Percentiles rank a stretch among this genome's conserved stretches.
phyloP scores from a whole-genome alignment of 1,140 invertebrate species.

The Callitettix versicolor region DNA sequence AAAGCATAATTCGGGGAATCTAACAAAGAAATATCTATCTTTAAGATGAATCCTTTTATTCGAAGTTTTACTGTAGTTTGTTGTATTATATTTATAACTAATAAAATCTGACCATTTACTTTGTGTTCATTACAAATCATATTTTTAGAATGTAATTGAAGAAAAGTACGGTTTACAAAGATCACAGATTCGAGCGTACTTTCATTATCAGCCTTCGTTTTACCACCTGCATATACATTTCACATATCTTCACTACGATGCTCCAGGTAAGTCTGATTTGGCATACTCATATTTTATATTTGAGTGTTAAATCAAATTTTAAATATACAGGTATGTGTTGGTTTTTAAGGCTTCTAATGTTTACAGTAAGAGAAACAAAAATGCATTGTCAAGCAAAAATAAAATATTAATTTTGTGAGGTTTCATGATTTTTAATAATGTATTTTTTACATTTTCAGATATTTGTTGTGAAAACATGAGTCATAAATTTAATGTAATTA shows the following conservation, averaged over 20 bases:
- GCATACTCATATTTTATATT: too few relatives aligned
- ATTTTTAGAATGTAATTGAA: constrained; percentile 55
- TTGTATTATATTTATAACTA: background rate
- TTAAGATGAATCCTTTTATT: too few relatives aligned
- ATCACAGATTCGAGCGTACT: constrained; percentile 68
- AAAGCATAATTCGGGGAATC: too few relatives aligned
- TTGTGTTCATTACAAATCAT: background rate
- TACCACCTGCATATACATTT: constrained; percentile 96
- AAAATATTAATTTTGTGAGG: constrained; percentile 9
- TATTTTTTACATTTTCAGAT: too few relatives aligned
- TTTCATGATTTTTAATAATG: constrained; percentile 12
- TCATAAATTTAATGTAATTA: too few relatives aligned
- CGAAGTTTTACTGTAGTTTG: background rate
- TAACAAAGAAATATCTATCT: too few relatives aligned
- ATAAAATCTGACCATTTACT: background rate
- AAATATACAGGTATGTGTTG: too few relatives aligned
- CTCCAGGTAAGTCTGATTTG: constrained; percentile 51
- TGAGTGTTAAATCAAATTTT: constrained; percentile 3
- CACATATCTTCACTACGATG: constrained; percentile 68
- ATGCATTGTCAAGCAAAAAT: constrained; percentile 13
- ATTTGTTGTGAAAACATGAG: too few relatives aligned
- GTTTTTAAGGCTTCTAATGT: too few relatives aligned
- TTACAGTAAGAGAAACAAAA: background rate
- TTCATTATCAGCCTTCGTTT: constrained; percentile 95
- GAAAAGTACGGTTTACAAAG: constrained; percentile 65